Evolutionary conservation across 1,140 invertebrate species (phyloP), one percentile per base, ranked within the genome.

Genomic region (Drosophila persimilis): DNA sequence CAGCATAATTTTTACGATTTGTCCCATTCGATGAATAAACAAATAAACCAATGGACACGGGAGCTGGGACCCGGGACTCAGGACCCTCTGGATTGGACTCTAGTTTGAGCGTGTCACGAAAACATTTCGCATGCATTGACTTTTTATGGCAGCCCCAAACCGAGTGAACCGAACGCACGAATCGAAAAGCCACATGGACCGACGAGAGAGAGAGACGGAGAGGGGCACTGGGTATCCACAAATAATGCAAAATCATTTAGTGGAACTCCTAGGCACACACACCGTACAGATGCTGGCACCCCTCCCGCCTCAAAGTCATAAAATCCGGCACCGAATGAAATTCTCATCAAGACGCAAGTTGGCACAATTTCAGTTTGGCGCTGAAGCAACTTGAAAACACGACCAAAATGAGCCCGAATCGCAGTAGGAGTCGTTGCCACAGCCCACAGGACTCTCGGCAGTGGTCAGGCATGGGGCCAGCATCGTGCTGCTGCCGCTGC

Each of bases 171-270:
- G 39, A 51, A 53, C 20, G 20, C 20, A 20, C 43, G 53, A 53
- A 22, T 50, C 56, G 39, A 51, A 53, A 47, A 64, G 52, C 67
- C 45, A 50, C 46, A 73, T 45, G 20, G 22, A 56, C 50, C 7
- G n/a, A 15, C 22, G 13, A 41, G 35, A 15, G 45, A 41, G 45
- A 17, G 1, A 29, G 26, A 20, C n/a, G 4, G 46, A 13, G 29
- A 54, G 39, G 44, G 39, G 41, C 13, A 54, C 51, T 51, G 29
- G 26, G 46, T 65, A 53, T 67, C 53, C 58, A 79, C 65, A 83
- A 83, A 90, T 90, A 90, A 90, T 90, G 88, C 88, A 90, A 90
- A 90, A 90, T 90, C 86, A 90, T 90, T 90, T 89, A 84, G 78
- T 76, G 51, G 53, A 80, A 62, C 72, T 84, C 26, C 43, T 41